phyloP scores from a whole-genome alignment of 1,140 invertebrate genomes.

The Meteorus sp. region DNA sequence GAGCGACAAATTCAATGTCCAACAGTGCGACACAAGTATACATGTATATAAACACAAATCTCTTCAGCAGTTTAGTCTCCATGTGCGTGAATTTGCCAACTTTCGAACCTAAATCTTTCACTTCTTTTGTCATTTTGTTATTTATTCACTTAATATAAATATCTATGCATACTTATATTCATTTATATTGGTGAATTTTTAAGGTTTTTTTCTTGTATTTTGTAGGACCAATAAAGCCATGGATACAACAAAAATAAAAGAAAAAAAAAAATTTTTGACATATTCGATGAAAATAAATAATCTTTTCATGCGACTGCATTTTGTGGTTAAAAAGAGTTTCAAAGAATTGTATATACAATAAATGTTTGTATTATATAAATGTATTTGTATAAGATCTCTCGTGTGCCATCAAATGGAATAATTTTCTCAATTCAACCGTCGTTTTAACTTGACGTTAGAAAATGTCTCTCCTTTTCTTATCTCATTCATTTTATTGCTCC shows the following conservation, averaged over 20 bases:
- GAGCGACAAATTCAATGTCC: conserved; percentile 17
- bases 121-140: no score
- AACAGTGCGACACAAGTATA: not conserved
- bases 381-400: no score
- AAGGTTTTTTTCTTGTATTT: not conserved
- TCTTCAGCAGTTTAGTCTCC: no score
- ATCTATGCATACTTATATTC: no score
- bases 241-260: not conserved
- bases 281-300: conserved; percentile 43
- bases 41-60: no score
- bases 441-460: conserved; percentile 16
- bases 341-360: no score
- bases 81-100: no score
- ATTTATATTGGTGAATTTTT: not conserved
- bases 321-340: conserved; percentile 46
- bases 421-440: conserved; percentile 35
- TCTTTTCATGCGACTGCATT: conserved; percentile 40
- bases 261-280: conserved; percentile 23
- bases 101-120: no score
- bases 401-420: conserved; percentile 41
- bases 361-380: no score
- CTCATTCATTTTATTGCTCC: conserved; percentile 41
- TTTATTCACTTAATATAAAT: no score
- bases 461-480: conserved; percentile 19
- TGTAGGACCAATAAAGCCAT: not conserved